A percentile compares a stretch with the other conserved stretches of the same genome.
Conservation (phyloP, 2,113 vertebrate species). For the Tupaia tana region DNA sequence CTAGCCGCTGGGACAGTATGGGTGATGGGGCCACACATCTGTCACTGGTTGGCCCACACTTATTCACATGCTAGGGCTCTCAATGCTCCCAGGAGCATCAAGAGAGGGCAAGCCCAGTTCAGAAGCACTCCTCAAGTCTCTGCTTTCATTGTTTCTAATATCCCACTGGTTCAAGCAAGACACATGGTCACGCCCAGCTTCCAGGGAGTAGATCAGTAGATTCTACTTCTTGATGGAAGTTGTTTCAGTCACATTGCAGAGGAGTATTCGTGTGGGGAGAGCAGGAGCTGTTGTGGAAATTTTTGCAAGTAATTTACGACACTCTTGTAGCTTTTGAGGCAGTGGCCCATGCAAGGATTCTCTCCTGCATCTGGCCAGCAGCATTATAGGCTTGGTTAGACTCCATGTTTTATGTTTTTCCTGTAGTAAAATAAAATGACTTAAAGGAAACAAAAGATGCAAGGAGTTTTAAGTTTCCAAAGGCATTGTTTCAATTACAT, state of each 20-base stretch:
- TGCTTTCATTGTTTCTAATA: not conserved
- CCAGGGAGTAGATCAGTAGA: not conserved
- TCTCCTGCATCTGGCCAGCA: constrained; percentile 5
- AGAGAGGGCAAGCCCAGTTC: not conserved
- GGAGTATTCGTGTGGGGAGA: not conserved
- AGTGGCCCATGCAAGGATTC: not conserved
- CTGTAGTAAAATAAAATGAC: constrained; percentile 57
- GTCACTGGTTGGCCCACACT: not conserved
- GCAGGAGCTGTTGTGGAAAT: not conserved
- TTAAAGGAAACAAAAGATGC: constrained; percentile 58
- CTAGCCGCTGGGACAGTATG: not conserved
- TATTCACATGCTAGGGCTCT: not conserved
- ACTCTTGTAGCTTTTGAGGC: not conserved
- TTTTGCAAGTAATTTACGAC: not conserved
- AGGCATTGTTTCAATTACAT: constrained; percentile 68
- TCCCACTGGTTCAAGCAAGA: not conserved
- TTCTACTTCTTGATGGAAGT: not conserved
- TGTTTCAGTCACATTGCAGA: constrained; percentile 17
- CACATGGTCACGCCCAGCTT: not conserved
- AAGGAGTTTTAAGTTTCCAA: constrained; percentile 55
- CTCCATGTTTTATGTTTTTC: not conserved
- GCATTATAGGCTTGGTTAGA: not conserved
- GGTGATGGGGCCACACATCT: not conserved
- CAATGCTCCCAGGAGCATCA: not conserved
- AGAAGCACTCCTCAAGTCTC: not conserved